phyloP scores from a whole-genome alignment of 2,113 vertebrate genomes.

The Muntiacus reevesi region DNA sequence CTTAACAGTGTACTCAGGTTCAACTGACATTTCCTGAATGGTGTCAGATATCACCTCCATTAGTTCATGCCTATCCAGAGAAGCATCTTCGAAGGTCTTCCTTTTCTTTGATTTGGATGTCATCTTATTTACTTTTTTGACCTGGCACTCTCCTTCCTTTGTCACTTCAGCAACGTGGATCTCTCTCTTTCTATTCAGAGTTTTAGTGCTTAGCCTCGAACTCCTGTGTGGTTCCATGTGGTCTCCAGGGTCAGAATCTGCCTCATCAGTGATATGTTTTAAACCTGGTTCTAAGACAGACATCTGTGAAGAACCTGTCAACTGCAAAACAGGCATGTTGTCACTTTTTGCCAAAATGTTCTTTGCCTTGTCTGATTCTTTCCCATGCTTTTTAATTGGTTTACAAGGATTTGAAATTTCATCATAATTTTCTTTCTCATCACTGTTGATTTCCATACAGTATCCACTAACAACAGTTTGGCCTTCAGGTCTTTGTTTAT shows the following conservation, averaged over 20 bases:
- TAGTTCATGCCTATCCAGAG: constrained; percentile 9
- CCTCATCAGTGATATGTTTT: background rate
- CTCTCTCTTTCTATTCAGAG: background rate
- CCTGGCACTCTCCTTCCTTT: constrained; percentile 10
- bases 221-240: background rate
- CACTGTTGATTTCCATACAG: background rate
- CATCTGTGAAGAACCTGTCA: constrained; percentile 12
- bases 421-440: constrained; percentile 42
- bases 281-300: constrained; percentile 37
- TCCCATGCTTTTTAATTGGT: background rate
- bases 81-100: background rate
- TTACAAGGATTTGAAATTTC: constrained; percentile 14
- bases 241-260: constrained; percentile 3
- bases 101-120: constrained; percentile 38
- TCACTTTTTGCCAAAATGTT: constrained; percentile 40
- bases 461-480: background rate
- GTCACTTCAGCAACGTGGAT: background rate
- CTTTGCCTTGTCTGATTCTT: constrained; percentile 62
- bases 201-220: background rate
- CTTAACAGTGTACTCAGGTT: background rate
- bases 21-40: background rate
- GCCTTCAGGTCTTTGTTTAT: constrained; percentile 52
- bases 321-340: constrained; percentile 30
- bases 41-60: background rate
- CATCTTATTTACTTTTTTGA: background rate